phyloP scores from a whole-genome alignment of 1,140 invertebrate species.

The Oryctes rhinoceros region DNA sequence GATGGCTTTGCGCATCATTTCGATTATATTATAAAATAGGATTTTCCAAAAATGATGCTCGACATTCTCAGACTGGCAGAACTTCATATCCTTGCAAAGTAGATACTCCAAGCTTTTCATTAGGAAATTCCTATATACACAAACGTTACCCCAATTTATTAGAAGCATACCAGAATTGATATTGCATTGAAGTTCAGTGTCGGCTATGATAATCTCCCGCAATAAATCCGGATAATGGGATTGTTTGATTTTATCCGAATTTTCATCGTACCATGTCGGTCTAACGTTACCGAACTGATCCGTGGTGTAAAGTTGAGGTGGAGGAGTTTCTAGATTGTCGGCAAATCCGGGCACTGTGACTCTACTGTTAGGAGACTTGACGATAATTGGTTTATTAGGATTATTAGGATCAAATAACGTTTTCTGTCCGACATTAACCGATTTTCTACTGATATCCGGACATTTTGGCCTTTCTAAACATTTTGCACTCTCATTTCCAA shows the following conservation, averaged over 20 bases:
- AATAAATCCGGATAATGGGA: slow-evolving; percentile 65
- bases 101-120: slow-evolving; percentile 78
- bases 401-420: slow-evolving; percentile 75
- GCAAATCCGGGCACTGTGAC: slow-evolving; percentile 55
- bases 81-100: slow-evolving; percentile 83
- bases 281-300: slow-evolving; percentile 64
- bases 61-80: slow-evolving; percentile 87
- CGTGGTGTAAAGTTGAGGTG: slow-evolving; percentile 57
- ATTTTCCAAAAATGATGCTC: slow-evolving; percentile 94
- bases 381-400: slow-evolving; percentile 74
- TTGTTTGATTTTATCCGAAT: slow-evolving; percentile 64
- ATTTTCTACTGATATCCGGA: slow-evolving; percentile 47
- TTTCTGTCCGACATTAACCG: slow-evolving; percentile 57
- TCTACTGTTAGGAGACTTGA: slow-evolving; percentile 64
- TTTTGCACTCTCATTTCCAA: slow-evolving; percentile 40
- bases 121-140: slow-evolving; percentile 66
- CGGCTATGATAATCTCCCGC: slow-evolving; percentile 66
- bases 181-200: slow-evolving; percentile 66
- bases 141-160: slow-evolving; percentile 65
- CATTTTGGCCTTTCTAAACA: slow-evolving; percentile 44
- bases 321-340: slow-evolving; percentile 50
- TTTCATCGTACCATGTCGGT: slow-evolving; percentile 67
- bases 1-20: slow-evolving; percentile 75
- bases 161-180: slow-evolving; percentile 62
- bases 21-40: slow-evolving; percentile 90